Conservation (phyloP, 2,797 vertebrate species). For the Tapirus indicus region DNA sequence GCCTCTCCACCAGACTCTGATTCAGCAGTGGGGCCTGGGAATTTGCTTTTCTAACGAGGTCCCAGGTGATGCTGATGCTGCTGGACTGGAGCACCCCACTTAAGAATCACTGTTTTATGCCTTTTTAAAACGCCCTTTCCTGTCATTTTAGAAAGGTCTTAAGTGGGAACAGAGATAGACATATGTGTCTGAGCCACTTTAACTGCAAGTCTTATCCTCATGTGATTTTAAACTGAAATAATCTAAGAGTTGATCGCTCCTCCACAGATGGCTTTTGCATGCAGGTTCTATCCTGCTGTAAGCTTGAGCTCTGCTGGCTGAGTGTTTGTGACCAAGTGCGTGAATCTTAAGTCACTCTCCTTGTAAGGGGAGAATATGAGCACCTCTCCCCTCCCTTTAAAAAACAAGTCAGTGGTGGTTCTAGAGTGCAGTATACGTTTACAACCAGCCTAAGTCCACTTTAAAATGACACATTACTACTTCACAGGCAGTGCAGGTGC, state of each 20-base stretch:
- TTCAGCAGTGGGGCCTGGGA: background rate
- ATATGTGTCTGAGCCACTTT: background rate
- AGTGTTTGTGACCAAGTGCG: background rate
- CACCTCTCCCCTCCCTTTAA: background rate
- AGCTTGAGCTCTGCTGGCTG: too few species aligned
- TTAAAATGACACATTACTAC: fast-evolving
- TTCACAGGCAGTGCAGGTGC: background rate
- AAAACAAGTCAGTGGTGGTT: background rate
- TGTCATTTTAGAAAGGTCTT: background rate
- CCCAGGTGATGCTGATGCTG: background rate
- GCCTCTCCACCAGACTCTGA: background rate
- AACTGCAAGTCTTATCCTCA: background rate
- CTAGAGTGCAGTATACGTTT: too few species aligned
- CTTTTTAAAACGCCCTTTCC: background rate
- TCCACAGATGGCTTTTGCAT: background rate
- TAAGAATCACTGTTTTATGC: background rate
- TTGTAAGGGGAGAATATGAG: background rate
- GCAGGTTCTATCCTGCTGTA: background rate
- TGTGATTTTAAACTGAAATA: background rate
- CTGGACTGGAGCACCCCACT: background rate
- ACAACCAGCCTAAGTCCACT: background rate
- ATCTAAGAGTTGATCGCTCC: background rate
- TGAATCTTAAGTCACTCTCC: background rate
- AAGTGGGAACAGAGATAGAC: background rate
- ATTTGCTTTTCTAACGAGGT: background rate